Base-by-base conservation (phyloP, 2,888 invertebrate genomes). In the Abrostola triplasia region DNA sequence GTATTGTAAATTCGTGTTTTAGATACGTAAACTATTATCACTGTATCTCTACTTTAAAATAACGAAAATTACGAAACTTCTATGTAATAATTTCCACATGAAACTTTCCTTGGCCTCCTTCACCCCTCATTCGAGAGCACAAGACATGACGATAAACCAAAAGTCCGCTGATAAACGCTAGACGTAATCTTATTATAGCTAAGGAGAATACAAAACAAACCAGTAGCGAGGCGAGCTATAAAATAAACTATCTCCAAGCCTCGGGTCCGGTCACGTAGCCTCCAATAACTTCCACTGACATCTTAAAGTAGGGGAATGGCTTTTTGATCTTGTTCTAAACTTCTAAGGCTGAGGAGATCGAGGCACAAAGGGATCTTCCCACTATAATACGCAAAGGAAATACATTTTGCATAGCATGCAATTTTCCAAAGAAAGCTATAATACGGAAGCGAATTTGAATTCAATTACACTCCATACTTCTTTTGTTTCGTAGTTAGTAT, bases 211-310 rank as follows among this genome's bases (percentile, higher is more conserved):
- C 71, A 70, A 73, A 73, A 76, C 72, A 76, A 70, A 70, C 62
- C 71, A 75, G 79, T 73, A 76, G 76, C 67, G 67, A 58, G 49
- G 51, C 67, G 36, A 67, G 70, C 77, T 75, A 80, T 83, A 83
- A 84, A 84, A 86, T 83, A 82, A 84, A 85, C 83, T 85, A 86
- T 78, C 82, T 68, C 71, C 70, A 76, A 80, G 73, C 79, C 65
- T 65, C 69, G 80, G 87, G 87, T 84, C 88, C 85, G 84, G 90
- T 89, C 92, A 92, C 92, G 92, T 91, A 86, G 73, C 72, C 79
- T 81, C 78, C 84, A 78, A 85, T 92, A 92, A 92, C 88, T 91
- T 85, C 85, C 77, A 80, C 87, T 90, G 92, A 92, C 92, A 87
- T 88, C 85, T 88, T 87, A 84, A 86, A 91, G 87, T 76, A 76